Evolutionary conservation across 2,797 vertebrate species (phyloP), one percentile per base, ranked within the genome.

Genomic region (Mico argentatus): DNA sequence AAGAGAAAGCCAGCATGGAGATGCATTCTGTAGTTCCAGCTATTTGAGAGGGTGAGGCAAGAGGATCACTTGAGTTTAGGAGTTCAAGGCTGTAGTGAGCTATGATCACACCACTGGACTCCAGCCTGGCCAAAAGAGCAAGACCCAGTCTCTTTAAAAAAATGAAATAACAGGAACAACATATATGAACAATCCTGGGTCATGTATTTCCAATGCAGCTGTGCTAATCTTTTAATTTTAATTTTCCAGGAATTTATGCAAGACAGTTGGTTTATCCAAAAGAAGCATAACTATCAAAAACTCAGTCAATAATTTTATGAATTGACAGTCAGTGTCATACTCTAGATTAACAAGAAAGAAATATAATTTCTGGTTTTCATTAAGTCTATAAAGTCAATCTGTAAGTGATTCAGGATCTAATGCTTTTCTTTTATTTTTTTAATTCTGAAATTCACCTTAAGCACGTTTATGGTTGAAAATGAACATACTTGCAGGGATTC

Each of bases 361-460:
- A 75, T 67, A 13, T 22, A 77, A 83, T 73, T 61, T 75, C 67
- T 96, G 85, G 24, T 36, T 90, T 96, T 93, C 85, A 94, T 93
- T 75, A 97, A 84, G 36, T 48, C 46, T 64, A 22, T 7, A 67
- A 27, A 94, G 73, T 89, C 75, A 67, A 82, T 88, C 88, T 93
- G 33, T 88, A 90, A 90, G 64, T 86, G 88, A 90, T 86, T 96
- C 30, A 75, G 93, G 50, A 76, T 91, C 80, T 88, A 86, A 87
- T 87, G 44, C 52, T 86, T 91, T 95, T 59, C 44, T 24, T 8
- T 22, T 55, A 46, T 55, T 22, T 76, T 96, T 61, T 83, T 52
- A 89, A 95, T 93, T 97, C 81, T 88, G 67, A 90, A 90, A 90
- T 82, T 85, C 17, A 96, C 90, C 90, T 93, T 95, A 67, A 95